Percentiles rank a stretch among this genome's conserved stretches.
Evolutionary conservation across 2,888 invertebrate species (phyloP).

Genomic region (Apeira syringaria): DNA sequence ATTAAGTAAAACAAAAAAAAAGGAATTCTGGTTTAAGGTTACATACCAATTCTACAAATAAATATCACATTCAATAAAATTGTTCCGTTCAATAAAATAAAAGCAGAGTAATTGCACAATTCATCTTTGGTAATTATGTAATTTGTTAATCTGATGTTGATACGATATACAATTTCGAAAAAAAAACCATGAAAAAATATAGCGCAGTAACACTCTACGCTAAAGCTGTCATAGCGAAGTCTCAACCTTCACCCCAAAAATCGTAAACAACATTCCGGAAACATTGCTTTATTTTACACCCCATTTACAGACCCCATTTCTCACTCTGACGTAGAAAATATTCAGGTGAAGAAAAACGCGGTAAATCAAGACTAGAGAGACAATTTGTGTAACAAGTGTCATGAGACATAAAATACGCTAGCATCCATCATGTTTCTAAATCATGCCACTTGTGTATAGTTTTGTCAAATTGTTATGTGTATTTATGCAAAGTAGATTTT

Average conservation of each 20-base stretch:
- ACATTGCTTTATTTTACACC: conserved; percentile 15
- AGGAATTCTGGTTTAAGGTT: no score
- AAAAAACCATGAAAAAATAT: no score
- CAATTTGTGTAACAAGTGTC: conserved; percentile 20
- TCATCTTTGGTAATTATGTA: no score
- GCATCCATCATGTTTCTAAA: conserved; percentile 4
- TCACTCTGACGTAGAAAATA: conserved; percentile 17
- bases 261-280: conserved; percentile 16
- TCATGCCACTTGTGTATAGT: conserved; percentile 13
- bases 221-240: neutral
- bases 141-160: no score
- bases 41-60: no score
- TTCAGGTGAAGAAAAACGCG: conserved; percentile 19
- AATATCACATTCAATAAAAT: no score
- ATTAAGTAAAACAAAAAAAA: no score
- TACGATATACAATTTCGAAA: no score
- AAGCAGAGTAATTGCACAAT: no score
- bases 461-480: conserved; percentile 6
- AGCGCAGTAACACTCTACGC: neutral
- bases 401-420: conserved; percentile 21
- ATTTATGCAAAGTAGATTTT: no score
- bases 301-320: conserved; percentile 16
- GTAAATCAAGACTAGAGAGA: conserved; percentile 19
- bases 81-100: no score
- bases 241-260: conserved; percentile 3